Base-by-base conservation (phyloP, 2,888 invertebrate genomes). In the Caenorhabditis panamensis region DNA sequence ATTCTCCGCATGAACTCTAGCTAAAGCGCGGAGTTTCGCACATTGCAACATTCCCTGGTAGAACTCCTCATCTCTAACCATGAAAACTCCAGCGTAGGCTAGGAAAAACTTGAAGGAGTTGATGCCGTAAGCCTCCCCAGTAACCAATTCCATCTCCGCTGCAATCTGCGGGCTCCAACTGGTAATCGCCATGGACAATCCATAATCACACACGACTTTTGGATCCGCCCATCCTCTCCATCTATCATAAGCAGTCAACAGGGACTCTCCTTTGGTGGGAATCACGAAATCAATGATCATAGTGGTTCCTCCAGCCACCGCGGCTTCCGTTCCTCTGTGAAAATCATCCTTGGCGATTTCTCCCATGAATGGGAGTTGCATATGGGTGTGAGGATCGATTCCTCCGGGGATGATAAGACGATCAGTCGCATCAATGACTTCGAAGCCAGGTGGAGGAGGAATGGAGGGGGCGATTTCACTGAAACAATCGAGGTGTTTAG, bases 101-200 rank as follows among this genome's bases (percentile, higher is more conserved):
- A 99, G 96, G 92, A 96, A 98, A 94, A 96, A 95, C 93, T 97
- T 97, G 93, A 97, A 99, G 0, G 97, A 97, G 92, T 97, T 98
- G 54, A 98, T 93, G 9, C 98, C 93, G 90, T 95, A 94, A 82
- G 95, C 94, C 26, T 82, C 83, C 3, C 54, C 63, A 2, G 84
- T 85, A 5, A 98, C 93, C 69, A 94, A 93, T 86, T 94, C 94
- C 96, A 99, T 96, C 91, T 98, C 97, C 88, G 95, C 94, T 18
- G 91, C 89, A 4, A 93, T 93, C 90, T 93, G 92, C 11, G 93
- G 92, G 75, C 92, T 92, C 96, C 97, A 97, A 93, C 94, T 95
- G 20, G 96, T 95, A 71, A 99, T 94, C 37, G 94, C 95, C 2
- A 97, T 94, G 92, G 97, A 97, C 6, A 99, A 93, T 0, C 93